Percentiles rank a stretch among this genome's conserved stretches.
Evolutionary conservation across 2,888 invertebrate genomes (phyloP).

Genomic region (Busseola fusca): DNA sequence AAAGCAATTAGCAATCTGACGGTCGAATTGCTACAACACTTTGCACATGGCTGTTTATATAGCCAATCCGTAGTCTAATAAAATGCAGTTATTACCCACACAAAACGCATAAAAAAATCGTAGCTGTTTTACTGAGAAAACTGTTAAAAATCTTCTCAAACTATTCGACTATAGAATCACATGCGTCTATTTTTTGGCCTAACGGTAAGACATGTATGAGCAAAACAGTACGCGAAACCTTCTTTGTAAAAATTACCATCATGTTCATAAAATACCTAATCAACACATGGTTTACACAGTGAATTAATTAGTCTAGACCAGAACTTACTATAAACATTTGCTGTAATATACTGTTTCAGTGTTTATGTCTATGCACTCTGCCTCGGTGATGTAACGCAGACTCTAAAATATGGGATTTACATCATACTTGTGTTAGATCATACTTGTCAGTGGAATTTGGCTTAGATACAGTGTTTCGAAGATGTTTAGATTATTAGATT

Average conservation of each 20-base stretch:
- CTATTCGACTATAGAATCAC: constrained; percentile 4
- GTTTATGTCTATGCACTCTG: constrained; percentile 61
- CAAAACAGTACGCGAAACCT: constrained; percentile 6
- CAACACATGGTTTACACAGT: constrained; percentile 48
- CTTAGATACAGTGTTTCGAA: constrained; percentile 9
- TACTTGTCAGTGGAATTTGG: constrained; percentile 29
- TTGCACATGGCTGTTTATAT: constrained; percentile 24
- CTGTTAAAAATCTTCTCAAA: constrained; percentile 6
- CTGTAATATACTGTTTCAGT: constrained; percentile 44
- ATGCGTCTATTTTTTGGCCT: neutral
- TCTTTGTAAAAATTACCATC: constrained; percentile 28
- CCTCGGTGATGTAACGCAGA: constrained; percentile 57
- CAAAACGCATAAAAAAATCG: constrained; percentile 10
- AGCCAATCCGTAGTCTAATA: constrained; percentile 22
- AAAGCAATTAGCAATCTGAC: constrained; percentile 8
- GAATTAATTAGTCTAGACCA: constrained; percentile 66
- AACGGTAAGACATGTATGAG: constrained; percentile 22
- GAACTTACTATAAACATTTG: constrained; percentile 55
- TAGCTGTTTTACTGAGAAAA: constrained; percentile 2
- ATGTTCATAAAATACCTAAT: constrained; percentile 48
- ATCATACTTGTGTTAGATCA: constrained; percentile 53
- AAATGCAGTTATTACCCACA: constrained; percentile 29
- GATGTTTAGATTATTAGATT: constrained; percentile 17
- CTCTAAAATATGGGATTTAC: constrained; percentile 50
- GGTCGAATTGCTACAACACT: constrained; percentile 5